Percentiles rank a stretch among this genome's conserved stretches.
Evolutionary conservation across 1,140 invertebrate species (phyloP).

Genomic region (Cydia strobilella): DNA sequence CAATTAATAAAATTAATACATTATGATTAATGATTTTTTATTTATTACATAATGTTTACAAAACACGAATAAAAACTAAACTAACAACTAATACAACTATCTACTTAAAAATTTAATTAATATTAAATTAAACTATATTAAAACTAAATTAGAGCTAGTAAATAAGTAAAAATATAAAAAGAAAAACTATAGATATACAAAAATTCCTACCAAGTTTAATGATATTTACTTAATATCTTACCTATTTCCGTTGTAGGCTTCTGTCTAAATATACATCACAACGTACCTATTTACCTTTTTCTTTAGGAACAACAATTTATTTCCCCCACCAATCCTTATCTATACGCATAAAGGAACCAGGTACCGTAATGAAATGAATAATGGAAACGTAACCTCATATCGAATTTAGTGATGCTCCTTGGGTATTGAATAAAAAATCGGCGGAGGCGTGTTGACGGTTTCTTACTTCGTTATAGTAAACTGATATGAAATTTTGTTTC

Average conservation of each 20-base stretch:
- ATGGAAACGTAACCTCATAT: conserved; percentile 48
- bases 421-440: conserved; percentile 51
- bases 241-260: neutral
- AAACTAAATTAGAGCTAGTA: no score
- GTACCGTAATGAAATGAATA: conserved; percentile 52
- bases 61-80: no score
- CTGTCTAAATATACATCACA: neutral
- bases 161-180: no score
- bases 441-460: conserved; percentile 38
- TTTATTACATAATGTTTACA: no score
- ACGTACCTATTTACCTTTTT: neutral
- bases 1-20: no score
- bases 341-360: conserved; percentile 27
- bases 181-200: no score
- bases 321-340: conserved; percentile 19
- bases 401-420: conserved; percentile 47
- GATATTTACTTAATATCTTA: no score
- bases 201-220: no score
- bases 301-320: conserved; percentile 20
- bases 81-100: no score
- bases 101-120: no score
- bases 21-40: no score
- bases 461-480: neutral
- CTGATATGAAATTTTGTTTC: neutral
- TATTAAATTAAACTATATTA: no score